These are phyloP conservation scores for Emberiza fucata DNA, from an alignment of 2,113 vertebrate genomes.

Conservation along the genomic window DNA sequence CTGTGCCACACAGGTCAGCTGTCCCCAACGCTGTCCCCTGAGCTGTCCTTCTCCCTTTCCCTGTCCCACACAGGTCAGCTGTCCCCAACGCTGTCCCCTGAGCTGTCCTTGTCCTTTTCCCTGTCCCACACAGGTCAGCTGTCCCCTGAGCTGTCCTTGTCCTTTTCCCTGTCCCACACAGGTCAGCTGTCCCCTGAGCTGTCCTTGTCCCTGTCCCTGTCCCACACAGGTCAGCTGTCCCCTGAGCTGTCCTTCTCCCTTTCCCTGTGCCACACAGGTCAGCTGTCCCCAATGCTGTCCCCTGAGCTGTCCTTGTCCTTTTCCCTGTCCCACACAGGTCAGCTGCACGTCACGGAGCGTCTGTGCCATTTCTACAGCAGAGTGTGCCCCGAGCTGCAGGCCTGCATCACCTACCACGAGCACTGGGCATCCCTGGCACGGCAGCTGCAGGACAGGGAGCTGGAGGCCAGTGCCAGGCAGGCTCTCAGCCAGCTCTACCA, in stretches of 20 bases:
- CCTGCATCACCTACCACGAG: constrained; percentile 89
- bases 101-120: too few species aligned
- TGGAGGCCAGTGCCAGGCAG: constrained; percentile 85
- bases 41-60: too few species aligned
- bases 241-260: neutral
- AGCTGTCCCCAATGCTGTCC: too few species aligned
- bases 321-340: constrained; percentile 75
- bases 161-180: too few species aligned
- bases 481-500: constrained; percentile 90
- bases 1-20: constrained; percentile 78
- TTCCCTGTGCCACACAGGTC: constrained; percentile 74
- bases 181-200: too few species aligned
- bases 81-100: accelerated
- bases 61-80: too few species aligned
- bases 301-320: too few species aligned
- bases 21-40: constrained; percentile 64
- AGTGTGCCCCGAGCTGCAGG: constrained; percentile 76
- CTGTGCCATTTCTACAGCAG: constrained; percentile 89
- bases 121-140: constrained; percentile 22
- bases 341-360: constrained; percentile 84
- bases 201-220: too few species aligned
- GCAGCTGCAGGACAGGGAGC: constrained; percentile 84
- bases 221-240: too few species aligned
- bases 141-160: too few species aligned
- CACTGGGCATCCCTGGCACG: constrained; percentile 83